These are phyloP conservation scores for Geotrupes spiniger DNA, from an alignment of 2,888 invertebrate genomes.

Conservation along the genomic window DNA sequence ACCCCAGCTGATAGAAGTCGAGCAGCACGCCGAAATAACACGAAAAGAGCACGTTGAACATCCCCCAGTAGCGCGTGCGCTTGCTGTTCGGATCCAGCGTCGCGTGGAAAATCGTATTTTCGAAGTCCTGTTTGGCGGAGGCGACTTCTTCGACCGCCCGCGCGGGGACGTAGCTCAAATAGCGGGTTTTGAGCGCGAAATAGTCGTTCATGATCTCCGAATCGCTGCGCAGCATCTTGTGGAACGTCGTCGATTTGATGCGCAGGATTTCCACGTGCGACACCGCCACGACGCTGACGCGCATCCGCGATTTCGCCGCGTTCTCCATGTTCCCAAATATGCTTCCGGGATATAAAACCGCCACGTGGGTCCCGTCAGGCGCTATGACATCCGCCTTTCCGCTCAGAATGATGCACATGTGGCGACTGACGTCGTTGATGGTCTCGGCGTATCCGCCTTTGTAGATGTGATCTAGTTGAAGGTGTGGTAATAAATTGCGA, in stretches of 20 bases:
- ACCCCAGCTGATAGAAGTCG: slow-evolving; percentile 15
- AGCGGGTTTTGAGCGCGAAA: slow-evolving; percentile 3
- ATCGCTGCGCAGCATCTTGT: slow-evolving; percentile 5
- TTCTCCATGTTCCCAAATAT: slow-evolving; percentile 26
- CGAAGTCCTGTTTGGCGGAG: too few species aligned
- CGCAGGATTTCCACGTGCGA: slow-evolving; percentile 21
- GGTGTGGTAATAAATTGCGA: slow-evolving; percentile 17
- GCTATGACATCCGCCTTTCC: slow-evolving; percentile 22
- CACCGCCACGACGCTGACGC: slow-evolving; percentile 14
- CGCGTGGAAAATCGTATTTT: too few species aligned
- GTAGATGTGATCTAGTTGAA: slow-evolving; percentile 11
- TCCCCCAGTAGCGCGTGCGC: slow-evolving; percentile 8
- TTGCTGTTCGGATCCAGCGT: slow-evolving; percentile 8
- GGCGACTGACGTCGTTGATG: slow-evolving; percentile 22
- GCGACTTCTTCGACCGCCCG: slow-evolving; percentile 9
- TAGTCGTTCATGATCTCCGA: slow-evolving; percentile 13
- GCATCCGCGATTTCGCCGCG: slow-evolving; percentile 11
- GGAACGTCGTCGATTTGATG: slow-evolving; percentile 8
- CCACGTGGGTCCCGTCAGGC: slow-evolving; percentile 20
- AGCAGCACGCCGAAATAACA: slow-evolving; percentile 12
- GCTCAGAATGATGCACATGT: slow-evolving; percentile 15
- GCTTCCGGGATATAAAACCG: slow-evolving; percentile 20
- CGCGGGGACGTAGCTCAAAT: slow-evolving; percentile 15
- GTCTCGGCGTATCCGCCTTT: slow-evolving; percentile 15
- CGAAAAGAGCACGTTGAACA: slow-evolving; percentile 7